Base-by-base conservation (phyloP, 2,113 vertebrate genomes). In the Phoenicopterus ruber region DNA sequence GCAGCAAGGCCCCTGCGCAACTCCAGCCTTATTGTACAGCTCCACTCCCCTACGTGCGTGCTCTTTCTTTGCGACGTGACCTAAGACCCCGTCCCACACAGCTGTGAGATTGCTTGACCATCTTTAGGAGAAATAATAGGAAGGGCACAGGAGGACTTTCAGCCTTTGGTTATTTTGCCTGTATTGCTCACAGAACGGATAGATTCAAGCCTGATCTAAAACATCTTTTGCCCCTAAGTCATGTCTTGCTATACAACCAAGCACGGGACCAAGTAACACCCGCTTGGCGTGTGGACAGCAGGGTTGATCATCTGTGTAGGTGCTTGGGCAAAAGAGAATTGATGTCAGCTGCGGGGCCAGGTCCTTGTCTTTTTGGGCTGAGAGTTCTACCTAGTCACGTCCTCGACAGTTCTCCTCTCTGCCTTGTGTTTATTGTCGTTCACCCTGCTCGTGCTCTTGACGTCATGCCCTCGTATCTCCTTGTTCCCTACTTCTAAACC, bases 41-140 rank as follows among this genome's bases (percentile, higher is more conserved):
- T 69, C 73, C 76, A 57, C 9, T 20, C 10, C 14, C 2, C 16
- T 78, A 26, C 0, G 0, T 6, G 22, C 8, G 26, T 62, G 36
- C 34, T 40, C 58, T 11, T 28, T 67, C n/a, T 46, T 47, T 4
- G 3, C 1, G 4, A 58, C 0, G 0, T 44, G 66, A 57, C 24
- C 46, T 55, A 59, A n/a, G 36, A 49, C 22, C 19, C 44, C 0
- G 0, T 54, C 42, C 69, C 82, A 54, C 65, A 31, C 34, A 54
- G 21, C 65, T 76, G 18, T 34, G 42, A 93, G 28, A 34, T 19
- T 46, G 21, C 46, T 65, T 84, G 62, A 42, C 59, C 29, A 12
- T 26, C 70, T 84, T 81, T 17, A 54, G 7, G 3, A 62, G 42
- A 78, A 74, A 54, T n/a, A 82, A 67, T 3, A 67, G 42, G 28